Percentiles rank a stretch among this genome's conserved stretches.
phyloP scores from a whole-genome alignment of 2,888 invertebrate genomes.

The Calliopum simillimum region DNA sequence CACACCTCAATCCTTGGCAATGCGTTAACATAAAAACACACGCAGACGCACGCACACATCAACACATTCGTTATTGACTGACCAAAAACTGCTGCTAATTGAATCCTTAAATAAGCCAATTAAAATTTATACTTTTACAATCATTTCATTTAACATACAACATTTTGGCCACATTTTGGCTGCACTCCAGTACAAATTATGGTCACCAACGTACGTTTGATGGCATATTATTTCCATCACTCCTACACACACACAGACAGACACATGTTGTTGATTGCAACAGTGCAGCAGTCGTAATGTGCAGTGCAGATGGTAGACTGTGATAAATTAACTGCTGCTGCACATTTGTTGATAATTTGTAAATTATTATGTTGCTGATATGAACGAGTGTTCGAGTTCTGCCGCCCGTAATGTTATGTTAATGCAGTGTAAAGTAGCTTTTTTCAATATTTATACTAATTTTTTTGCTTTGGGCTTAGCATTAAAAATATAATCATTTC shows the following conservation, averaged over 20 bases:
- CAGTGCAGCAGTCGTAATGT: constrained; percentile 3
- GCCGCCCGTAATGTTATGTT: too few species aligned
- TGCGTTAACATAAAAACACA: constrained; percentile 4
- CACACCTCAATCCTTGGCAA: constrained; percentile 28
- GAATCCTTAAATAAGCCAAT: constrained; percentile 36
- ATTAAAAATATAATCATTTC: too few species aligned
- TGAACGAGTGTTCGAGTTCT: background rate
- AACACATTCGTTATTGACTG: constrained; percentile 1
- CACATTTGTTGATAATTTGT: constrained; percentile 39
- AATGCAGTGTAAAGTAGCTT: too few species aligned
- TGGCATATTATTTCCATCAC: background rate
- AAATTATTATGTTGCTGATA: constrained; percentile 39
- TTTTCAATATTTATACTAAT: too few species aligned
- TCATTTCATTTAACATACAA: constrained; percentile 14
- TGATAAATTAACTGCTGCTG: constrained; percentile 30
- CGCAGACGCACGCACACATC: background rate
- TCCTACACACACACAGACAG: background rate
- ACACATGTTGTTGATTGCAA: background rate
- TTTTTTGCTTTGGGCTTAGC: too few species aligned
- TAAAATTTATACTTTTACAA: constrained; percentile 31
- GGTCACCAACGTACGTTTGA: too few species aligned
- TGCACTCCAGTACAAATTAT: background rate
- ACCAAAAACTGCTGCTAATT: constrained; percentile 19
- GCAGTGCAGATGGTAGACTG: constrained; percentile 42
- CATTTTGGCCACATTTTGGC: constrained; percentile 8